Conservation (phyloP, 2,888 invertebrate species). For the Aleiodes alternator region DNA sequence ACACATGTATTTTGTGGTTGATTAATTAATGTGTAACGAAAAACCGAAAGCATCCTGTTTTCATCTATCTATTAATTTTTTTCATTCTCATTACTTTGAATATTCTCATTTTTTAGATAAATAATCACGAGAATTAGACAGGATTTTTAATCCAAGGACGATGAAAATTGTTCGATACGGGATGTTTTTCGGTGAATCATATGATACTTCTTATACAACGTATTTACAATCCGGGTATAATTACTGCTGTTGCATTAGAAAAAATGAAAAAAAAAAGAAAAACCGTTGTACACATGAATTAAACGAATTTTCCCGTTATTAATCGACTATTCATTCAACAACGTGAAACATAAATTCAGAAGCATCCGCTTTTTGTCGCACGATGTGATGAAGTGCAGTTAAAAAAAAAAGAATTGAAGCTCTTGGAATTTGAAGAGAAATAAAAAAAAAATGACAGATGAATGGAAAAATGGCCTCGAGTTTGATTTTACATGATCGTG, state of each 20-base stretch:
- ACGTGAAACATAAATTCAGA: neutral
- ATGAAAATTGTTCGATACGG: slow-evolving; percentile 1
- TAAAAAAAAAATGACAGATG: neutral
- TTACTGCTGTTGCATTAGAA: neutral
- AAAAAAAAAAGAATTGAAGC: neutral
- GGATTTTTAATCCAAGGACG: neutral
- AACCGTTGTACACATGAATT: neutral
- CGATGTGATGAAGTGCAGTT: neutral
- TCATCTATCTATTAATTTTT: slow-evolving; percentile 5
- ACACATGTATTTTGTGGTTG: slow-evolving; percentile 1
- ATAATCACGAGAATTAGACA: neutral
- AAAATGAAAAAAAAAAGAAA: neutral
- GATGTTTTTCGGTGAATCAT: slow-evolving; percentile 36
- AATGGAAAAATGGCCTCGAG: slow-evolving; percentile 19
- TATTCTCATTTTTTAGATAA: neutral
- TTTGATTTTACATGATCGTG: slow-evolving; percentile 8
- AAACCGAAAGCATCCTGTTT: neutral
- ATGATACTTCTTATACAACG: neutral
- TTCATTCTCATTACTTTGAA: neutral
- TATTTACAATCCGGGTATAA: neutral
- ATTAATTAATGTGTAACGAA: neutral
- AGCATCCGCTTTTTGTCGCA: neutral
- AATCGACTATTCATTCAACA: neutral
- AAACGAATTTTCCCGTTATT: slow-evolving; percentile 10
- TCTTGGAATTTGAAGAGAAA: neutral